Conservation (phyloP, 2,113 vertebrate genomes). For the Dissostichus mawsoni region DNA sequence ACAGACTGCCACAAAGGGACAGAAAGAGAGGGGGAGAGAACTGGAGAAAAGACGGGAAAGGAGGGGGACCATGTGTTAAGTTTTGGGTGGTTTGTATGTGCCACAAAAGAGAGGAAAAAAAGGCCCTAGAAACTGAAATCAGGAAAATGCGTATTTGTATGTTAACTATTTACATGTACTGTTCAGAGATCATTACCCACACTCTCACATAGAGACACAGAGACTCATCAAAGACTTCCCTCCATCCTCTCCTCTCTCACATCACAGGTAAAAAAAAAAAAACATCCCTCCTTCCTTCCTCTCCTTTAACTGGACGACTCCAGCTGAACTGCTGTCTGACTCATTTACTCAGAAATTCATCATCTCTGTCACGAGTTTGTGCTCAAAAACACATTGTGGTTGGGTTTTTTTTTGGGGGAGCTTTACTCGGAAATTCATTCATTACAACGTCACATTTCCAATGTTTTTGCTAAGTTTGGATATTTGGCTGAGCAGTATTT, state of each 20-base stretch:
- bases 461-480: constrained; percentile 15
- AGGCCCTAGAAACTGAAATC: constrained; percentile 73
- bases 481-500: not conserved
- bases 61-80: constrained; percentile 36
- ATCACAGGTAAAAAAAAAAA: constrained; percentile 26
- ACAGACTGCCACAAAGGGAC: constrained; percentile 66
- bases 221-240: constrained; percentile 42
- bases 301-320: constrained; percentile 81
- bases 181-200: constrained; percentile 57
- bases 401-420: not conserved
- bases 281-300: constrained; percentile 57
- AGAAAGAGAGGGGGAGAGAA: constrained; percentile 48
- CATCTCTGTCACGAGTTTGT: constrained; percentile 2
- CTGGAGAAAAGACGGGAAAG: constrained; percentile 48
- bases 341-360: constrained; percentile 29
- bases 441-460: not conserved
- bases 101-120: constrained; percentile 52
- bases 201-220: constrained; percentile 43
- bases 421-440: constrained; percentile 15
- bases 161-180: constrained; percentile 73
- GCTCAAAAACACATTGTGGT: too few species aligned
- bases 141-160: constrained; percentile 81
- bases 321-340: constrained; percentile 84
- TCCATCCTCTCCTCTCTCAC: constrained; percentile 55
- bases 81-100: constrained; percentile 69